phyloP scores from a whole-genome alignment of 2,797 vertebrate genomes.

The Thaleichthys pacificus region DNA sequence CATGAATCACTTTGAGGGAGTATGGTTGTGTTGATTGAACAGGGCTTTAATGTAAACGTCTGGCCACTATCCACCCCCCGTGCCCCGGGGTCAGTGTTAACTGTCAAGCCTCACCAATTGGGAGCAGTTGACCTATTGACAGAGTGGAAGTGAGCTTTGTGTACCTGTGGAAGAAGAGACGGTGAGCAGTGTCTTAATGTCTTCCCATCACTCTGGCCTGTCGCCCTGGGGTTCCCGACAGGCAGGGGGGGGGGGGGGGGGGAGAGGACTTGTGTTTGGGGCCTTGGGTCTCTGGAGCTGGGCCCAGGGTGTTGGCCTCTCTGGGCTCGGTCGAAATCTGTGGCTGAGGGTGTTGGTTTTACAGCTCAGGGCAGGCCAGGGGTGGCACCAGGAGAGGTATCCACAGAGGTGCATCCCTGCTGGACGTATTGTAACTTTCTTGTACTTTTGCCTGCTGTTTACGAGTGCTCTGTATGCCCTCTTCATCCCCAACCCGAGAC shows the following conservation, averaged over 20 bases:
- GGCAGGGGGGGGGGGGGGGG: slow-evolving; percentile 13
- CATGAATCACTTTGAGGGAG: slow-evolving; percentile 2
- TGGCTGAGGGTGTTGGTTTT: slow-evolving; percentile 33
- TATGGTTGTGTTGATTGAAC: background rate
- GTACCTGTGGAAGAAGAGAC: slow-evolving; percentile 45
- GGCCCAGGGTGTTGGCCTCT: too few relatives aligned
- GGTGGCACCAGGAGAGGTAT: slow-evolving; percentile 29
- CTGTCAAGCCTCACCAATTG: slow-evolving; percentile 54
- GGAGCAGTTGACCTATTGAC: slow-evolving; percentile 64
- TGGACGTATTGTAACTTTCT: too few relatives aligned
- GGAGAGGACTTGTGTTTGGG: background rate
- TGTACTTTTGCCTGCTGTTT: too few relatives aligned
- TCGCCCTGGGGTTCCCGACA: slow-evolving; percentile 31
- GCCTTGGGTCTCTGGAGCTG: background rate
- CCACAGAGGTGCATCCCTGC: too few relatives aligned
- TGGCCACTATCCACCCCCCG: background rate
- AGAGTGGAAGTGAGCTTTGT: slow-evolving; percentile 51
- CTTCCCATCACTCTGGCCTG: slow-evolving; percentile 37
- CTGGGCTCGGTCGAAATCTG: background rate
- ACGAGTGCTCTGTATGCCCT: too few relatives aligned
- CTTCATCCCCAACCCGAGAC: too few relatives aligned
- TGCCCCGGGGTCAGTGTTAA: slow-evolving; percentile 41
- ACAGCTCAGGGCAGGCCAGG: slow-evolving; percentile 21
- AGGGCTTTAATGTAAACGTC: slow-evolving; percentile 23
- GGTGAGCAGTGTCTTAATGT: slow-evolving; percentile 38